A percentile compares a stretch with the other conserved stretches of the same genome.
These are phyloP conservation scores for Percina caprodes DNA, from an alignment of 2,113 vertebrate species.

Conservation along the genomic window DNA sequence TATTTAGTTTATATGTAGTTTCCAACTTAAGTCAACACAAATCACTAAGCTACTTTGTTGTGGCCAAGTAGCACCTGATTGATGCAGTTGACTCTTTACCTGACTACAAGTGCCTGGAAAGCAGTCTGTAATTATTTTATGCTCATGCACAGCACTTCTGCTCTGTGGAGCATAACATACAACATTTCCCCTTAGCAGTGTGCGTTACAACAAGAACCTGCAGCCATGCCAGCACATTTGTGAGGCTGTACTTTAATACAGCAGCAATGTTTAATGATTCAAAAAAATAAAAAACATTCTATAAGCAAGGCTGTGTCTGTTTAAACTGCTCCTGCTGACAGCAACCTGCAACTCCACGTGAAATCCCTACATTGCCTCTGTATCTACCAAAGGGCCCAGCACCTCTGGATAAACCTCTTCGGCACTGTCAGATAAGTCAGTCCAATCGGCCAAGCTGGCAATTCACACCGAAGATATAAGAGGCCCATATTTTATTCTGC, in stretches of 20 bases:
- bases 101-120: slow-evolving; percentile 17
- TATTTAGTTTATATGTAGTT: neutral
- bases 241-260: slow-evolving; percentile 4
- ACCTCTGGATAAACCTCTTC: slow-evolving; percentile 14
- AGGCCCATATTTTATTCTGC: slow-evolving; percentile 14
- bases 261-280: neutral
- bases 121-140: slow-evolving; percentile 36
- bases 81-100: slow-evolving; percentile 29
- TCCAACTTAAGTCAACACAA: neutral
- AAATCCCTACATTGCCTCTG: neutral
- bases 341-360: neutral
- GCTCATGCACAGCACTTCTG: slow-evolving; percentile 39
- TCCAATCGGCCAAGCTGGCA: slow-evolving; percentile 8
- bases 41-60: neutral
- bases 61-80: neutral
- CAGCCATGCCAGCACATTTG: slow-evolving; percentile 9
- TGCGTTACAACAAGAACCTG: slow-evolving; percentile 26
- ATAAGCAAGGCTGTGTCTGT: slow-evolving; percentile 7
- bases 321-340: slow-evolving; percentile 10
- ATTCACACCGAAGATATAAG: slow-evolving; percentile 9
- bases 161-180: slow-evolving; percentile 43
- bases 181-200: slow-evolving; percentile 27
- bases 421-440: slow-evolving; percentile 18
- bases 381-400: neutral
- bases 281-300: too few relatives aligned